Evolutionary conservation across 2,797 vertebrate species (phyloP).

Genomic region (Rhabdophis nuchalis): DNA sequence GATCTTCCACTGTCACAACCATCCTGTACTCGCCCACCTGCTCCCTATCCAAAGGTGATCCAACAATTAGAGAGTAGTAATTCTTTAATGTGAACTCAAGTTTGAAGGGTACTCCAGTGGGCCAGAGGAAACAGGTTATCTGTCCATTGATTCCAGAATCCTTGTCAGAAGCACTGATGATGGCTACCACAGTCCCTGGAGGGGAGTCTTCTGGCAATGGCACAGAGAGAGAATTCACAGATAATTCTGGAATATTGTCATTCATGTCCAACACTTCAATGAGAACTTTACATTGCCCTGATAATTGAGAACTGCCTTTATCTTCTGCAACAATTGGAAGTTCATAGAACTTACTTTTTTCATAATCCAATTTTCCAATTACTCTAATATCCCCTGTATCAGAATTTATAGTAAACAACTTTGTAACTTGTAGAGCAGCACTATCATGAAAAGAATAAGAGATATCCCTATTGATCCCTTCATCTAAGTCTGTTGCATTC

Average conservation of each 20-base stretch:
- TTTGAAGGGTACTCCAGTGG: constrained; percentile 68
- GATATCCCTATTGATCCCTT: constrained; percentile 72
- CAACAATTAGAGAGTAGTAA: background rate
- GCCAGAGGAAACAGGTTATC: constrained; percentile 64
- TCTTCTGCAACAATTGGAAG: constrained; percentile 62
- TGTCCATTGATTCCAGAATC: constrained; percentile 74
- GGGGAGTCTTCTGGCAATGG: constrained; percentile 75
- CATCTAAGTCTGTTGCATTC: constrained; percentile 53
- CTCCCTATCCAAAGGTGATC: background rate
- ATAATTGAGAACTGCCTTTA: constrained; percentile 48
- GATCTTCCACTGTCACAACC: constrained; percentile 64
- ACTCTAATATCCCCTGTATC: constrained; percentile 62
- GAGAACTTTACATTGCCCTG: constrained; percentile 54
- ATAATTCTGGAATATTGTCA: too few relatives aligned
- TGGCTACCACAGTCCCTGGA: constrained; percentile 80
- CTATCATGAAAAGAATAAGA: constrained; percentile 71
- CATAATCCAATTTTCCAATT: constrained; percentile 61
- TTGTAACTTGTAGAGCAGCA: constrained; percentile 65
- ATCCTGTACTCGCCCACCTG: constrained; percentile 64
- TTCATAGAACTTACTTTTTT: constrained; percentile 59
- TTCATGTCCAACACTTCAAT: constrained; percentile 52
- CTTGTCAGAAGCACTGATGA: constrained; percentile 80
- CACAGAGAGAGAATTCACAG: constrained; percentile 48
- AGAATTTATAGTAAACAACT: constrained; percentile 70
- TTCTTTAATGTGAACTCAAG: constrained; percentile 68